Evolutionary conservation across 2,113 vertebrate genomes (phyloP).

Genomic region (Rhea americana): DNA sequence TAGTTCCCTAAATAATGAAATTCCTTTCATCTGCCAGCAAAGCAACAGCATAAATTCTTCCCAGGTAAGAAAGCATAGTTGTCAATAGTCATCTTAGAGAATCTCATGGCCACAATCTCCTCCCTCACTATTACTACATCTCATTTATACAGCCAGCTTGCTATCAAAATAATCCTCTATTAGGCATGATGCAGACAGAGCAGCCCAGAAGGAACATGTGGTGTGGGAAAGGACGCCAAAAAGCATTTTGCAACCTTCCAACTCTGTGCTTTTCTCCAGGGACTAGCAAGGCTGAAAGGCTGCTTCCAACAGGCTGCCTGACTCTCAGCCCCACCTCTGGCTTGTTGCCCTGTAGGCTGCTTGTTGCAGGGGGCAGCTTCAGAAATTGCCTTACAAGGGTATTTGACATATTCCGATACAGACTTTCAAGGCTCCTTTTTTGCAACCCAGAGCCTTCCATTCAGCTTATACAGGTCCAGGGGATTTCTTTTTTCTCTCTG

Average conservation of each 20-base stretch:
- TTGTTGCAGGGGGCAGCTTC: rapidly evolving
- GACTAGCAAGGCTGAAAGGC: not conserved
- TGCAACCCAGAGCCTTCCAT: not conserved
- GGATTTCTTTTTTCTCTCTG: not conserved
- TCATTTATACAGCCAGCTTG: not conserved
- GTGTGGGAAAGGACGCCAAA: not conserved
- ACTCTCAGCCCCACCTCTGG: not conserved
- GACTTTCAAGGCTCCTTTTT: not conserved
- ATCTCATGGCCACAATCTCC: not conserved
- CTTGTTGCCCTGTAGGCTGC: not conserved
- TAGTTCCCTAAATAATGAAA: not conserved
- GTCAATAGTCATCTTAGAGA: not conserved
- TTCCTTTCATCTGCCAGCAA: not conserved
- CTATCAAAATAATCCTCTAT: not conserved
- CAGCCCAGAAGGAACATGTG: not conserved
- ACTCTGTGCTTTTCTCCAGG: not conserved
- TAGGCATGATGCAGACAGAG: not conserved
- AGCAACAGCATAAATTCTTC: not conserved
- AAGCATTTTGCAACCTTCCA: not conserved
- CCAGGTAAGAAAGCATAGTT: not conserved
- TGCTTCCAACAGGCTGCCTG: not conserved
- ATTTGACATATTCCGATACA: not conserved
- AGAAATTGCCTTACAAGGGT: not conserved
- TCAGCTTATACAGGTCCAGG: not conserved
- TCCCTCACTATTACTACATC: not conserved